These are phyloP conservation scores for Drosophila miranda DNA, from an alignment of 1,140 invertebrate species.

Conservation along the genomic window DNA sequence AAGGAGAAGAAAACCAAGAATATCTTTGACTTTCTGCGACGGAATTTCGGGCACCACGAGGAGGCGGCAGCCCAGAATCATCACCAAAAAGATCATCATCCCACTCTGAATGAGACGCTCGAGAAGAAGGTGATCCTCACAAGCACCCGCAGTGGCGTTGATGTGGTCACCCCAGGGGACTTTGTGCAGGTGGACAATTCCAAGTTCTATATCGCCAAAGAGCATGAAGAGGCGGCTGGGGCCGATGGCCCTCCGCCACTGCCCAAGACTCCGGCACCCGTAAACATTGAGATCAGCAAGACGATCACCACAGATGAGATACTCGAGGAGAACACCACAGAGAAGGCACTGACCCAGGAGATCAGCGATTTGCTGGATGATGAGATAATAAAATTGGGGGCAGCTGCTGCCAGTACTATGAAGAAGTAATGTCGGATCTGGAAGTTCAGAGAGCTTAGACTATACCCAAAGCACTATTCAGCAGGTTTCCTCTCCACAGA, in stretches of 20 bases:
- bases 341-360: slow-evolving; percentile 70
- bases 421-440: slow-evolving; percentile 5
- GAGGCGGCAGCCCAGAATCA: slow-evolving; percentile 26
- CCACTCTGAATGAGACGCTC: slow-evolving; percentile 61
- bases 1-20: slow-evolving; percentile 79
- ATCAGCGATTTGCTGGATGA: slow-evolving; percentile 79
- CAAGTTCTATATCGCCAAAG: slow-evolving; percentile 70
- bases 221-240: slow-evolving; percentile 39
- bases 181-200: slow-evolving; percentile 71
- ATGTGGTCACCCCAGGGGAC: slow-evolving; percentile 65
- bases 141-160: slow-evolving; percentile 69
- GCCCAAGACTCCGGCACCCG: slow-evolving; percentile 70
- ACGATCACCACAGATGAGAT: slow-evolving; percentile 76
- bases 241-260: slow-evolving; percentile 52
- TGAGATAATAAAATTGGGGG: slow-evolving; percentile 72
- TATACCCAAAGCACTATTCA: background rate
- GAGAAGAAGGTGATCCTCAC: slow-evolving; percentile 71
- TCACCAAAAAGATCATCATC: slow-evolving; percentile 28
- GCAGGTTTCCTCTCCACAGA: too few relatives aligned
- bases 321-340: slow-evolving; percentile 65
- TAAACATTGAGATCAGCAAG: slow-evolving; percentile 74
- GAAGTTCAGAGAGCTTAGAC: slow-evolving; percentile 4
- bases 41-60: slow-evolving; percentile 74
- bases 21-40: slow-evolving; percentile 78
- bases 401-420: slow-evolving; percentile 12